A percentile compares a stretch with the other conserved stretches of the same genome.
Evolutionary conservation across 2,113 vertebrate genomes (phyloP).

Genomic region (Sitta europaea): DNA sequence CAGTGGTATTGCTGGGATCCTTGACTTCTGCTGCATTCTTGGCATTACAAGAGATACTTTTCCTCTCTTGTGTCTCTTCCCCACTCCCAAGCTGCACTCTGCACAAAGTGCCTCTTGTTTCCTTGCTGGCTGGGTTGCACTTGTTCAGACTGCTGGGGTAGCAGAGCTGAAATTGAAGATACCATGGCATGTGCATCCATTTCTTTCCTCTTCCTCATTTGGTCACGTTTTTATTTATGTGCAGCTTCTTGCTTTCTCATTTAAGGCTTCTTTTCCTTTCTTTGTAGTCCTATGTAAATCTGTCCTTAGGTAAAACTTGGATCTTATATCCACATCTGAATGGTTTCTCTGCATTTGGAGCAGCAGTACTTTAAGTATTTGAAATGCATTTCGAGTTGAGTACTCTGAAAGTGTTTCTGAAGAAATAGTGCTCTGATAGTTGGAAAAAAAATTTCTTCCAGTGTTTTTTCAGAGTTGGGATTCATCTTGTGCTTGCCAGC

Average conservation of each 20-base stretch:
- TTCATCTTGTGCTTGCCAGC: background rate
- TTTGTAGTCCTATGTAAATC: background rate
- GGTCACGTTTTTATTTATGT: background rate
- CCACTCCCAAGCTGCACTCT: background rate
- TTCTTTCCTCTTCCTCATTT: background rate
- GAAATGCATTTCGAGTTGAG: background rate
- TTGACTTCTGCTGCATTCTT: conserved; percentile 1
- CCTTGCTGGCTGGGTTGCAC: background rate
- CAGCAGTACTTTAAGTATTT: background rate
- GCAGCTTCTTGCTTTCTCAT: background rate
- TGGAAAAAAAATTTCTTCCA: background rate
- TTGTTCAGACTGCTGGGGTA: background rate
- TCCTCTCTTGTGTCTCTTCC: background rate
- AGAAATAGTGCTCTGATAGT: background rate
- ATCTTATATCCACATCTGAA: background rate
- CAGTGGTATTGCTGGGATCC: background rate
- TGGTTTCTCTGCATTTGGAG: background rate
- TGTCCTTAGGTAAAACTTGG: background rate
- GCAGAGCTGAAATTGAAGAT: background rate
- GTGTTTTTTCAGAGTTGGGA: background rate
- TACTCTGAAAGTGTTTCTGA: background rate
- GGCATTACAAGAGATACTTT: background rate
- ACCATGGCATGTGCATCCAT: background rate
- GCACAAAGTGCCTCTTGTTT: conserved; percentile 31
- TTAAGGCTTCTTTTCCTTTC: background rate